These are phyloP conservation scores for Alectoris magna DNA, from an alignment of 2,797 vertebrate genomes.

Conservation along the genomic window DNA sequence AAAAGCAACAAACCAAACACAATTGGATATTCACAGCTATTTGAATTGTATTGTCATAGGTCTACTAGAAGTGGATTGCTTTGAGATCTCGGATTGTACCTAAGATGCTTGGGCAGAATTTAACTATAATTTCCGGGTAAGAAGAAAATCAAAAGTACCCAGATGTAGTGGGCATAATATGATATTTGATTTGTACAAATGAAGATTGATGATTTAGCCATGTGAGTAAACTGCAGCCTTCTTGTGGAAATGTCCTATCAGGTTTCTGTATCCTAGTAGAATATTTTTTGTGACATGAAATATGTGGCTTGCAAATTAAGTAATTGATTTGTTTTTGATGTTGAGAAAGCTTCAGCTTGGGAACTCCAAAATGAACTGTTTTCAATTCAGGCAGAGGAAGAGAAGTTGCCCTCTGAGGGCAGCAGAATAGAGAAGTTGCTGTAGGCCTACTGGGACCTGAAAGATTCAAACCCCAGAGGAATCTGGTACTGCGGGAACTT, in stretches of 20 bases:
- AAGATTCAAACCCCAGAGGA: neutral
- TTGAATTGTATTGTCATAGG: neutral
- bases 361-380: neutral
- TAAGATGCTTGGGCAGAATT: slow-evolving; percentile 24
- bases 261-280: neutral
- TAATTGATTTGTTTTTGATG: slow-evolving; percentile 23
- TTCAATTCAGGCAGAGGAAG: neutral
- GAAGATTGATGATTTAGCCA: slow-evolving; percentile 9
- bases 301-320: slow-evolving; percentile 10
- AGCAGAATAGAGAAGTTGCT: neutral
- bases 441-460: neutral
- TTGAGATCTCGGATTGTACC: slow-evolving; percentile 47
- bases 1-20: slow-evolving; percentile 23
- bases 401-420: neutral
- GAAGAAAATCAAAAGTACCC: slow-evolving; percentile 57
- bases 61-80: slow-evolving; percentile 7
- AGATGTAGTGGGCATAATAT: slow-evolving; percentile 30
- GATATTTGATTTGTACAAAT: slow-evolving; percentile 37
- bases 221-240: neutral
- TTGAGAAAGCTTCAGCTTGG: slow-evolving; percentile 22
- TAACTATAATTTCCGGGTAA: slow-evolving; percentile 58
- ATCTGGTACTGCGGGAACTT: neutral
- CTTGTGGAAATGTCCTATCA: neutral
- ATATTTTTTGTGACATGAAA: neutral
- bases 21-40: slow-evolving; percentile 14